These are phyloP conservation scores for Acanthurus lineatus DNA, from an alignment of 2,797 vertebrate species.

Conservation along the genomic window DNA sequence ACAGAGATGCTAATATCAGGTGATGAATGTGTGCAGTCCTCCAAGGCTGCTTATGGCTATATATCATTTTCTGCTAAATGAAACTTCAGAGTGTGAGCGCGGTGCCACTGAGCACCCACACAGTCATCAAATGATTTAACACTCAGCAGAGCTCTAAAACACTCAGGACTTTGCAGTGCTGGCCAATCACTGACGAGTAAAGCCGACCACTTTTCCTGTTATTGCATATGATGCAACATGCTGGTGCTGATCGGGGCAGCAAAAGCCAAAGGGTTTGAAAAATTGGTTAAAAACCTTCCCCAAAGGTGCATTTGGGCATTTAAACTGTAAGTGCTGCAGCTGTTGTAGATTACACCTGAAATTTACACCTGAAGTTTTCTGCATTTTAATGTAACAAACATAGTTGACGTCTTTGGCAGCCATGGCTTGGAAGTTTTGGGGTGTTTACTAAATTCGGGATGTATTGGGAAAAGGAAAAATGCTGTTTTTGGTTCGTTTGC, in stretches of 20 bases:
- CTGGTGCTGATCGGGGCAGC: conserved; percentile 35
- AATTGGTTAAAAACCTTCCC: conserved; percentile 46
- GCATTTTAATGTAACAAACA: background rate
- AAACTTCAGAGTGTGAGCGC: conserved; percentile 75
- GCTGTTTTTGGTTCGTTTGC: conserved; percentile 20
- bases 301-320: conserved; percentile 41
- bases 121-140: conserved; percentile 76
- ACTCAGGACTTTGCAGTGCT: conserved; percentile 56
- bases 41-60: conserved; percentile 77
- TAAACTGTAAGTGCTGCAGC: conserved; percentile 23
- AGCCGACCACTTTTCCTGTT: conserved; percentile 48
- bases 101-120: conserved; percentile 62
- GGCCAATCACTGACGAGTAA: conserved; percentile 48
- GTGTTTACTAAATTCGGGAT: conserved; percentile 22
- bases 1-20: conserved; percentile 75
- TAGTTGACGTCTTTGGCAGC: background rate
- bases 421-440: background rate
- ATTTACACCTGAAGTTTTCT: background rate
- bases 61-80: conserved; percentile 81
- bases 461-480: conserved; percentile 6
- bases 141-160: conserved; percentile 64
- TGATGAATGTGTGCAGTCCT: conserved; percentile 79
- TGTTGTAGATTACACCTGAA: background rate
- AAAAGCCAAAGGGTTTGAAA: conserved; percentile 43
- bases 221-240: conserved; percentile 55